Evolutionary conservation across 2,113 vertebrate genomes (phyloP).

Genomic region (Aldabrachelys gigantea): DNA sequence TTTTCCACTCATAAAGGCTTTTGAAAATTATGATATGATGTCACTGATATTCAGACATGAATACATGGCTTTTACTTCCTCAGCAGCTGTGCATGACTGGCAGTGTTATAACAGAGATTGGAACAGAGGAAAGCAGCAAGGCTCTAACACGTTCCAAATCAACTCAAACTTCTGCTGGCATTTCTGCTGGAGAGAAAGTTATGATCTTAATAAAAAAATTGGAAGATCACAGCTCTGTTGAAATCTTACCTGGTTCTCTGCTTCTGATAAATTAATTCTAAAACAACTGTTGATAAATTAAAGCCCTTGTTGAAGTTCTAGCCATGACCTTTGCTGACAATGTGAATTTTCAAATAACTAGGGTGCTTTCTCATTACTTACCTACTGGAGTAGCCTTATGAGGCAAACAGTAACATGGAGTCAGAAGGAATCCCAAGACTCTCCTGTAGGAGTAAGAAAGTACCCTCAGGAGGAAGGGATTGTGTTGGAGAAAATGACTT

Average conservation of each 20-base stretch:
- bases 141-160: neutral
- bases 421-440: neutral
- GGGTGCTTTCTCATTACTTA: fast-evolving
- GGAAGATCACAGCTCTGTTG: fast-evolving
- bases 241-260: neutral
- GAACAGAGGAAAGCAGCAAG: neutral
- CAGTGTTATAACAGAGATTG: neutral
- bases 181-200: neutral
- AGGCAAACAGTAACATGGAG: fast-evolving
- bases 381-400: fast-evolving
- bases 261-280: neutral
- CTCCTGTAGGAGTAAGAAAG: too few relatives aligned
- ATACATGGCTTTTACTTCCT: neutral
- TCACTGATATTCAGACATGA: neutral
- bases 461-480: too few relatives aligned
- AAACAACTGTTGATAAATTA: fast-evolving
- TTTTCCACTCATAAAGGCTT: too few relatives aligned
- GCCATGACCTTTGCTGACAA: neutral
- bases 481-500: too few relatives aligned
- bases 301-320: neutral
- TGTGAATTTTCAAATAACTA: fast-evolving
- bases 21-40: neutral
- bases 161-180: neutral
- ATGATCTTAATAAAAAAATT: neutral
- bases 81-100: fast-evolving